These are phyloP conservation scores for Catostylus mosaicus DNA, from an alignment of 30 jellyfish, hydroid and myxozoan species.

Conservation along the genomic window DNA sequence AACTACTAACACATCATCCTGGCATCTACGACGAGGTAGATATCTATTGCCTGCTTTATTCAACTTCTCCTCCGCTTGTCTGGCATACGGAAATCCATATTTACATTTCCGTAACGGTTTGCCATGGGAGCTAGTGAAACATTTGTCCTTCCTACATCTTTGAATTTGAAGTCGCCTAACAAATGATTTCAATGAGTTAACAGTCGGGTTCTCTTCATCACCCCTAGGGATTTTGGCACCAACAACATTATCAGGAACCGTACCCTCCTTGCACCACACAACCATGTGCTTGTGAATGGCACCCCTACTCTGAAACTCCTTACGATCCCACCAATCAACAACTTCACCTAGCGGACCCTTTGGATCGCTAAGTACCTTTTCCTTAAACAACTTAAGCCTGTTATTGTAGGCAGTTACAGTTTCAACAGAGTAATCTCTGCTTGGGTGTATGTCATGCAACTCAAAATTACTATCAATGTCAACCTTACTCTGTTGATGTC, in stretches of 20 bases:
- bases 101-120: neutral
- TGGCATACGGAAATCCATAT: conserved; percentile 4
- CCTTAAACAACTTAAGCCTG: neutral
- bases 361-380: neutral
- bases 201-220: neutral
- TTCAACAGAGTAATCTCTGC: neutral
- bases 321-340: conserved; percentile 7
- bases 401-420: neutral
- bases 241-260: neutral
- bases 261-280: no score
- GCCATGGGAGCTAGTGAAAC: neutral
- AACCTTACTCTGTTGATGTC: neutral
- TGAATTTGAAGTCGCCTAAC: neutral
- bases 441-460: neutral
- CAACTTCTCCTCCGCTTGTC: neutral
- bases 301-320: conserved; percentile 10
- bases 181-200: neutral
- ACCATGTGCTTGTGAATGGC: conserved; percentile 9
- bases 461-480: neutral
- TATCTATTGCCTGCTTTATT: conserved; percentile 15
- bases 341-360: neutral
- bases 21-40: conserved; percentile 26
- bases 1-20: neutral
- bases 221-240: conserved; percentile 10
- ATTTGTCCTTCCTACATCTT: neutral